Evolutionary conservation across 2,888 invertebrate species (phyloP), one percentile per base, ranked within the genome.

Genomic region (Pherbina coryleti): DNA sequence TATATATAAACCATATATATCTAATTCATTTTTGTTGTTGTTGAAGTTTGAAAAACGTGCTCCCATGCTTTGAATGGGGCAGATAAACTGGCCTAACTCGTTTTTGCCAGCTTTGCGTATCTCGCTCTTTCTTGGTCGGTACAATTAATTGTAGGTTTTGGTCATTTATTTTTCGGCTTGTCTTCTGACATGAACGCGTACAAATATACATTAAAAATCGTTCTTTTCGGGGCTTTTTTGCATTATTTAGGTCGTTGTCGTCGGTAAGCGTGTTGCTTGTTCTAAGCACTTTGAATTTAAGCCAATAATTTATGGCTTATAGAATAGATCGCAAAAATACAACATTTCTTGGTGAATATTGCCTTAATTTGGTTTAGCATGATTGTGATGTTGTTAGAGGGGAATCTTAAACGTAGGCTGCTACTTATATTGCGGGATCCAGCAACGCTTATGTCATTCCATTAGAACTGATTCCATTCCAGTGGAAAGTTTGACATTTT

Each of bases 61-160:
- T 60, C 44, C 22, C 25, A 34, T 14, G 25, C n/a, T 67, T 67
- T 37, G 67, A 28, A n/a, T 66, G 75, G 44, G 25, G 34, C 75
- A 75, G 17, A 14, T 34, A 55, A 75, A 75, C 75, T 67, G 67
- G 75, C 67, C 22, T 67, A 67, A 67, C 75, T 75, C 55, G 75
- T 55, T 75, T 22, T 28, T 67, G 51, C 53, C 37, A 37, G 66
- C 34, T 74, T 66, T 73, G n/a, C 53, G 55, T 74, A 7, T 28
- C 49, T 73, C 34, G 14, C 28, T 14, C n/a, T n/a, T 19, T 22
- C n/a, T 66, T 11, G 67, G 51, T 75, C 53, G 75, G 53, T 51
- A 53, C 75, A 55, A 66, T 75, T 75, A 75, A 75, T 75, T 75
- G 9, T 75, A 22, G 34, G 55, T 66, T 67, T 49, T 51, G 34